Conservation (phyloP, 2,888 invertebrate species). For the Phaedon cochleariae region DNA sequence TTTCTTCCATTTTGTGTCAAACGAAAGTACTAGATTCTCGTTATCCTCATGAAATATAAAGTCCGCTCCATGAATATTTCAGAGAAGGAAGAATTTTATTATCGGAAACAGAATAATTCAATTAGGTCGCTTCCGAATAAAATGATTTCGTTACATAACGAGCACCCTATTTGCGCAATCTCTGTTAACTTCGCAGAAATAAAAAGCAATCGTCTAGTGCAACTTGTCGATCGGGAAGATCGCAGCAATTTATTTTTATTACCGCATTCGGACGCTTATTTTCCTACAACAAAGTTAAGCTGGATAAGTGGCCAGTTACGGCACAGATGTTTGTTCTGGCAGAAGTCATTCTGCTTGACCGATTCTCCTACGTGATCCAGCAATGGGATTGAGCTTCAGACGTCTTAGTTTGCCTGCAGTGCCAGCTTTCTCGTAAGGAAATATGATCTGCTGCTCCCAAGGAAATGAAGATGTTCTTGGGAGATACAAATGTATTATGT, state of each 20-base stretch:
- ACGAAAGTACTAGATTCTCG: too few species aligned
- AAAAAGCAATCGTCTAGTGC: slow-evolving; percentile 4
- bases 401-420: background rate
- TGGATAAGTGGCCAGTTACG: slow-evolving; percentile 35
- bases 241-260: slow-evolving; percentile 29
- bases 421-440: background rate
- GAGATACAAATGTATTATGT: background rate
- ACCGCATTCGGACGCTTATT: slow-evolving; percentile 30
- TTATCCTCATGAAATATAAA: too few species aligned
- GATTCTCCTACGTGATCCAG: slow-evolving; percentile 34
- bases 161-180: slow-evolving; percentile 1
- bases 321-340: slow-evolving; percentile 37
- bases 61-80: too few species aligned
- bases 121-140: background rate
- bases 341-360: slow-evolving; percentile 36
- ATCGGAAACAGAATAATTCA: too few species aligned
- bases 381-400: slow-evolving; percentile 16
- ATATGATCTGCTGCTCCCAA: background rate
- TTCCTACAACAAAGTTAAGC: slow-evolving; percentile 32
- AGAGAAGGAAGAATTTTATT: too few species aligned
- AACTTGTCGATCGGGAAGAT: slow-evolving; percentile 23
- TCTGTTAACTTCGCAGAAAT: slow-evolving; percentile 2
- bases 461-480: background rate
- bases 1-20: too few species aligned
- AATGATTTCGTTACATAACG: background rate